Evolutionary conservation across 2,113 vertebrate genomes (phyloP), one percentile per base, ranked within the genome.

Genomic region (Atlantisia rogersi): DNA sequence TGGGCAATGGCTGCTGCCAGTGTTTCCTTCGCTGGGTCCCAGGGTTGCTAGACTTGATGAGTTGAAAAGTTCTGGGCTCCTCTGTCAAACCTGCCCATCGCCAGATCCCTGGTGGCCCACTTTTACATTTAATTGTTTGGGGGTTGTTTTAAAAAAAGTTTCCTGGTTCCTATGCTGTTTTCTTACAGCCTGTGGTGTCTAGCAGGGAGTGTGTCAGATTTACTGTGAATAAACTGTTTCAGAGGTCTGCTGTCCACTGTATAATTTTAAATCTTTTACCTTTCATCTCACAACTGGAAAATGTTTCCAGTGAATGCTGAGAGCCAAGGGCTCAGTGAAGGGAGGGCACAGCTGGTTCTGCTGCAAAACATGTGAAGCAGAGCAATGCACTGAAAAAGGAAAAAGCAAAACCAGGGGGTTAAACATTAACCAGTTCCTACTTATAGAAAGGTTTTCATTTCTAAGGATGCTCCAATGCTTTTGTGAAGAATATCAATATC

Each of bases 261-360:
- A 67, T 52, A 48, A 78, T 91, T 96, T 94, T 53, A 89, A 93
- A 84, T 35, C n/a, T 95, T 75, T 78, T 82, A 68, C 58, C 52
- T 94, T 90, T 94, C 79, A 92, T 91, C 76, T 86, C 58, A 73
- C 82, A 93, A 79, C n/a, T 92, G 84, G 68, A 96, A 97, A 92
- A 90, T 55, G 12, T 94, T 93, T 88, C 39, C 67, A 86, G 65
- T 59, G 60, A 83, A 58, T 10, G 20, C 46, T 8, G 24, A 79
- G 69, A 91, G 18, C 53, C 68, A 85, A 87, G 32, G 35, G 14
- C 67, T 92, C 71, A 85, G 37, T 24, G 59, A 92, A 85, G 93
- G 42, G 39, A 89, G 65, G 77, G 67, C 69, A 84, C 50, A 88
- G 62, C 77, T 94, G 40, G 59, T 87, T 92, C 60, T 31, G 62